A percentile compares a stretch with the other conserved stretches of the same genome.
phyloP scores from a whole-genome alignment of 1,140 invertebrate genomes.

The Nylanderia fulva region DNA sequence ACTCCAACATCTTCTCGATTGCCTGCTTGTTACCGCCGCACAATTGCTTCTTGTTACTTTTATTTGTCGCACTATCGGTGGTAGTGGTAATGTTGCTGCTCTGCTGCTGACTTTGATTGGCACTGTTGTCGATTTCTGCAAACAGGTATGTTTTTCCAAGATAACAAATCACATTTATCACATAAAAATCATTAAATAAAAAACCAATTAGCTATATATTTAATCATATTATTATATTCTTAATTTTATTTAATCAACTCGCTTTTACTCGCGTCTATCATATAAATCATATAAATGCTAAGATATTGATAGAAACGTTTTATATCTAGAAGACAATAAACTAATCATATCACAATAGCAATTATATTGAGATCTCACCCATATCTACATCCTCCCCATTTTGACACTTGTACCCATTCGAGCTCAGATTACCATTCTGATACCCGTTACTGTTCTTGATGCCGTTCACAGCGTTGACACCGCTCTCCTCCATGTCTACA shows the following conservation, averaged over 20 bases:
- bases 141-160: conserved; percentile 5
- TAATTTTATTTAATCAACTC: conserved; percentile 6
- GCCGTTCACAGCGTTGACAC: conserved; percentile 76
- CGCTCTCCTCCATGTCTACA: conserved; percentile 84
- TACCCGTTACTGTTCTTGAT: conserved; percentile 86
- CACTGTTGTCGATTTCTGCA: conserved; percentile 84
- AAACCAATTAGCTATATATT: neutral
- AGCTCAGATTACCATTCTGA: conserved; percentile 88
- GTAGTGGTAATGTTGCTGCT: conserved; percentile 65
- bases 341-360: conserved; percentile 8
- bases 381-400: conserved; percentile 89
- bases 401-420: conserved; percentile 83
- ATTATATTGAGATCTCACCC: conserved; percentile 84
- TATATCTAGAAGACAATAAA: neutral
- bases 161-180: too few species aligned
- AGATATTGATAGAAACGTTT: neutral
- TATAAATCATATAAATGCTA: neutral
- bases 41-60: conserved; percentile 87
- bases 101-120: conserved; percentile 80
- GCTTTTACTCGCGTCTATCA: neutral
- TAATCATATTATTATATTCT: neutral
- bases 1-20: conserved; percentile 96
- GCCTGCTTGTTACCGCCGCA: conserved; percentile 93
- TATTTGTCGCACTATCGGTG: conserved; percentile 74
- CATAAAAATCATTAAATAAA: neutral